Conservation (phyloP, 2,888 invertebrate genomes). For the Embidobia sp. region DNA sequence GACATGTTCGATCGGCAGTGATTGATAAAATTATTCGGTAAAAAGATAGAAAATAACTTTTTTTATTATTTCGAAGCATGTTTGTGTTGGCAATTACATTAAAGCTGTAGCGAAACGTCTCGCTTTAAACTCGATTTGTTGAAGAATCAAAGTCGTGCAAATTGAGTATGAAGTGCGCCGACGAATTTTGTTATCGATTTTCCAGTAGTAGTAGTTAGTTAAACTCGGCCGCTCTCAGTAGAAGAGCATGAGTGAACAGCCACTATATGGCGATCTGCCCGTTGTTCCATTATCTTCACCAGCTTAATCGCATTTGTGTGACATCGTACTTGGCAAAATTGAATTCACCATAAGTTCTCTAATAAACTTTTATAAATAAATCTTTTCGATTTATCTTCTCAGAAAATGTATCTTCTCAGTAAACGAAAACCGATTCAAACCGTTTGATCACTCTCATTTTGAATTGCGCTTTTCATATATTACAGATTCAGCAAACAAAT, state of each 20-base stretch:
- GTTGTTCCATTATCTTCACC: constrained; percentile 59
- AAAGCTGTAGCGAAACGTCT: constrained; percentile 9
- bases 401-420: too few species aligned
- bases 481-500: too few species aligned
- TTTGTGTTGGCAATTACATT: too few species aligned
- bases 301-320: constrained; percentile 43
- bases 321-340: constrained; percentile 38
- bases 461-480: too few species aligned
- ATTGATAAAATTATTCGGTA: too few species aligned
- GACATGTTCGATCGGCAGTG: too few species aligned
- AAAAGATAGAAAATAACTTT: too few species aligned
- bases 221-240: constrained; percentile 61
- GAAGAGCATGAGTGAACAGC: constrained; percentile 62
- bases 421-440: too few species aligned
- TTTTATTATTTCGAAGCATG: too few species aligned
- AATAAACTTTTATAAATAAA: not conserved
- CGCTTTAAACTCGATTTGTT: constrained; percentile 14
- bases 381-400: too few species aligned
- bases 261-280: constrained; percentile 50
- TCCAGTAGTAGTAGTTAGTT: constrained; percentile 62
- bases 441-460: too few species aligned
- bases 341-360: constrained; percentile 25
- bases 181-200: constrained; percentile 61
- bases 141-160: constrained; percentile 37
- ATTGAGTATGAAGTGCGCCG: constrained; percentile 40